Conservation (phyloP, 2,797 vertebrate species). For the Streptopelia turtur region DNA sequence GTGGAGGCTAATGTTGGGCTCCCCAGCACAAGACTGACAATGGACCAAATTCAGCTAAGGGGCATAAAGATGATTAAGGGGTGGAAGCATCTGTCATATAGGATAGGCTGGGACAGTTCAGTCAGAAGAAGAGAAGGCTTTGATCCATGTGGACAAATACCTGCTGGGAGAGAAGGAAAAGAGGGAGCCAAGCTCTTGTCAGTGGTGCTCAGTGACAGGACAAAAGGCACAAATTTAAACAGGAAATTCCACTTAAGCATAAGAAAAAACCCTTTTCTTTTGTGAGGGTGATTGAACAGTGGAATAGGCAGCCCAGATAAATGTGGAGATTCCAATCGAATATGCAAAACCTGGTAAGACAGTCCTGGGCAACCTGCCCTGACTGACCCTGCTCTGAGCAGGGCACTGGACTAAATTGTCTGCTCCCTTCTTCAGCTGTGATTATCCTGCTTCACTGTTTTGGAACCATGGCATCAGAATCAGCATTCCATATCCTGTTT, state of each 20-base stretch:
- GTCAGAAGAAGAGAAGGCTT: neutral
- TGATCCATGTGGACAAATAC: neutral
- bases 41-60: neutral
- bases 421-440: neutral
- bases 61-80: neutral
- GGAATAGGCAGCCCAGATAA: neutral
- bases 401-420: neutral
- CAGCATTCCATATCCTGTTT: neutral
- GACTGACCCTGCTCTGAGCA: neutral
- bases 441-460: neutral
- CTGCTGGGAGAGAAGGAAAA: neutral
- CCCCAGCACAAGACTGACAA: neutral
- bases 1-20: neutral
- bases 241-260: neutral
- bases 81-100: neutral
- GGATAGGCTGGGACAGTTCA: neutral
- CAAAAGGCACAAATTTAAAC: neutral
- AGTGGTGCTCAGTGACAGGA: neutral
- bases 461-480: neutral
- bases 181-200: neutral
- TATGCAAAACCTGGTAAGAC: neutral
- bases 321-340: neutral
- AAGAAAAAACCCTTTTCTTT: neutral
- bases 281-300: neutral
- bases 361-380: neutral